Evolutionary conservation across 2,888 invertebrate species (phyloP).

Genomic region (Diploptera punctata): DNA sequence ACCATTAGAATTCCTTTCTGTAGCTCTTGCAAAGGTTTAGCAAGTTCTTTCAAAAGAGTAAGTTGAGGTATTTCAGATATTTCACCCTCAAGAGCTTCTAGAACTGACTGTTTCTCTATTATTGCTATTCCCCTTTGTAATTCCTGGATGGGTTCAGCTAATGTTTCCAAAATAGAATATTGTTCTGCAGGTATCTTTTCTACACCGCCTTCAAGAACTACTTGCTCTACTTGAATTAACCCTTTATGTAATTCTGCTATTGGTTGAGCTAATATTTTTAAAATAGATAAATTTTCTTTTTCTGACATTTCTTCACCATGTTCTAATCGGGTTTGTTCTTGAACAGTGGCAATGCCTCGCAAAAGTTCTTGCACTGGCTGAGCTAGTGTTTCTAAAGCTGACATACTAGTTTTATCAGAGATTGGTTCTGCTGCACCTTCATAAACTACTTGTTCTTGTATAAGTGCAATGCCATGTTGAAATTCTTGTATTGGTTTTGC

Average conservation of each 20-base stretch:
- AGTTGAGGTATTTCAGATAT: conserved; percentile 49
- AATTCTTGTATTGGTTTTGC: conserved; percentile 50
- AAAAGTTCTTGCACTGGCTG: conserved; percentile 11
- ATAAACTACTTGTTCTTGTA: conserved; percentile 7
- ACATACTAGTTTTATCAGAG: conserved; percentile 43
- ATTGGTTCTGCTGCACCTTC: conserved; percentile 33
- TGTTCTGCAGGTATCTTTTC: background rate
- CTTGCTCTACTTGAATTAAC: conserved; percentile 53
- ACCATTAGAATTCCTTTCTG: conserved; percentile 51
- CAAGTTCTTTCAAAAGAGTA: conserved; percentile 50
- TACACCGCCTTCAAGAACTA: conserved; percentile 46
- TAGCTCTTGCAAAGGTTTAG: conserved; percentile 55
- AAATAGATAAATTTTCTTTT: conserved; percentile 63
- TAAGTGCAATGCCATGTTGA: background rate
- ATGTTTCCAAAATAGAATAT: conserved; percentile 45
- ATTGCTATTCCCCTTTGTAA: conserved; percentile 50
- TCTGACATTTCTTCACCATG: conserved; percentile 59
- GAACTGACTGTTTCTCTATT: conserved; percentile 45
- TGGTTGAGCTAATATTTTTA: conserved; percentile 61
- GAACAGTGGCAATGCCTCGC: conserved; percentile 2
- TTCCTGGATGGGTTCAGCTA: conserved; percentile 51
- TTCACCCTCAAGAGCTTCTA: conserved; percentile 45
- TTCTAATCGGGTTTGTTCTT: conserved; percentile 26
- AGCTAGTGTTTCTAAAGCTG: conserved; percentile 2
- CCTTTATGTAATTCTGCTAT: conserved; percentile 55